phyloP scores from a whole-genome alignment of 2,888 invertebrate genomes.

The Microctonus hyperodae region DNA sequence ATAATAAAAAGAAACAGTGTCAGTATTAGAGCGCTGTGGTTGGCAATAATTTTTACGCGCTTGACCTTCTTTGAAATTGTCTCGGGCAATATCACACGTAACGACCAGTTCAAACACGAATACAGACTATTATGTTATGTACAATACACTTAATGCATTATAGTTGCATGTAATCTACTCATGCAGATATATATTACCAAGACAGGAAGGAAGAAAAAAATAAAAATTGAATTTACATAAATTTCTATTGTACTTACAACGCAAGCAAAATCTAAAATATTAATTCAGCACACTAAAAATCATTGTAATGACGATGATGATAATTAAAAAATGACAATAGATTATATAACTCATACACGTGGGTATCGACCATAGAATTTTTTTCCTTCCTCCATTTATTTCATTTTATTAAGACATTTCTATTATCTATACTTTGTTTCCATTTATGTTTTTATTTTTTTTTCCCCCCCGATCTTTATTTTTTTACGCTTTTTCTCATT shows the following conservation, averaged over 20 bases:
- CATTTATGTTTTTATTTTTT: not conserved
- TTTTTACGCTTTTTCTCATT: too few relatives aligned
- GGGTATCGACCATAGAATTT: not conserved
- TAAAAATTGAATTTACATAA: constrained; percentile 26
- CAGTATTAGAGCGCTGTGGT: constrained; percentile 8
- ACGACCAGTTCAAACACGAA: constrained; percentile 28
- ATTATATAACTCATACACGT: too few relatives aligned
- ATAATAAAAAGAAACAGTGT: constrained; percentile 5
- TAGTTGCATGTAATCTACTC: too few relatives aligned
- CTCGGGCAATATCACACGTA: constrained; percentile 37
- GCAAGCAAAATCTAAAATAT: constrained; percentile 1
- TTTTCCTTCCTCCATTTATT: not conserved
- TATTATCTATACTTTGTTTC: too few relatives aligned
- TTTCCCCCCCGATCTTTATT: not conserved
- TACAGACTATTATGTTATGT: constrained; percentile 35
- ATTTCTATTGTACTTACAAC: too few relatives aligned
- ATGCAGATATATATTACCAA: too few relatives aligned
- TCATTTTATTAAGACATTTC: not conserved
- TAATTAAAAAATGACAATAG: too few relatives aligned
- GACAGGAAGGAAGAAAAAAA: too few relatives aligned
- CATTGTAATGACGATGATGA: too few relatives aligned
- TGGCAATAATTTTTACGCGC: constrained; percentile 29
- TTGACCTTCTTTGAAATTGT: constrained; percentile 33
- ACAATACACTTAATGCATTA: too few relatives aligned
- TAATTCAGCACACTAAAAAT: too few relatives aligned